Evolutionary conservation across 2,888 invertebrate species (phyloP).

Genomic region (Hydrotaea cyrtoneurina): DNA sequence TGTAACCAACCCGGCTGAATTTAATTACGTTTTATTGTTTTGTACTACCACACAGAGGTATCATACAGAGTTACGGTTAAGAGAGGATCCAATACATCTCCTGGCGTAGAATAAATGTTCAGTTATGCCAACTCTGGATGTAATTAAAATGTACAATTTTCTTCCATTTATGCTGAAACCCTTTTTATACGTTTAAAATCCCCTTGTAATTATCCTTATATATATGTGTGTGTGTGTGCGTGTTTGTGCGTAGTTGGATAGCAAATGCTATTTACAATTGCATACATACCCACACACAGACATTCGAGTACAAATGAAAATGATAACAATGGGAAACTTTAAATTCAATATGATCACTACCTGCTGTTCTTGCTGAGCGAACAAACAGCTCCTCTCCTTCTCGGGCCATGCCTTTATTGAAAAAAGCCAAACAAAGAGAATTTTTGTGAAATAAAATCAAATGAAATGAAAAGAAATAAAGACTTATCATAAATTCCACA

Average conservation of each 20-base stretch:
- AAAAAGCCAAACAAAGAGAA: conserved; percentile 12
- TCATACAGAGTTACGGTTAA: neutral
- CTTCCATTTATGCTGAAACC: neutral
- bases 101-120: neutral
- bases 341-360: conserved; percentile 32
- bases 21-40: too few relatives aligned
- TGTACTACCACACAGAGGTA: too few relatives aligned
- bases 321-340: conserved; percentile 11
- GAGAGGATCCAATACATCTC: neutral
- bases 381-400: neutral
- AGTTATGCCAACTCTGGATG: neutral
- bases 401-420: neutral
- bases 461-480: conserved; percentile 25
- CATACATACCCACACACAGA: too few relatives aligned
- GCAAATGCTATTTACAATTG: neutral
- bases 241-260: neutral
- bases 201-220: neutral
- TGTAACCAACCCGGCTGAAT: too few relatives aligned
- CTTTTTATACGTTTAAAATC: neutral
- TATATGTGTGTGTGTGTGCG: neutral
- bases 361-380: conserved; percentile 9
- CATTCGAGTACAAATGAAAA: neutral
- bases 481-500: conserved; percentile 41
- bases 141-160: neutral
- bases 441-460: conserved; percentile 39